These are phyloP conservation scores for Drosophila neocordata DNA, from an alignment of 1,140 invertebrate genomes.

Conservation along the genomic window DNA sequence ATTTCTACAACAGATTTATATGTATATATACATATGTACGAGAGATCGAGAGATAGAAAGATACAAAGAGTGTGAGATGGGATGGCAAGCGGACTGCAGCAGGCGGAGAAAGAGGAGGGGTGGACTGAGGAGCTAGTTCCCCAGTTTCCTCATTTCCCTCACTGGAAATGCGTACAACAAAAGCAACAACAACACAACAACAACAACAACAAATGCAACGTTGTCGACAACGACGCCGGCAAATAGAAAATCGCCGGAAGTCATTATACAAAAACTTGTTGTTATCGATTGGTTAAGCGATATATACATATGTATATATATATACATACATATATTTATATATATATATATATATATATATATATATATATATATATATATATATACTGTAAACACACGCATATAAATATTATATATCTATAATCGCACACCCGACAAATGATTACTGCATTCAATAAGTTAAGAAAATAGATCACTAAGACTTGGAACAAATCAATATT, in stretches of 20 bases:
- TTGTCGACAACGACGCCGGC: conserved; percentile 49
- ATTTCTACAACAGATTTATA: conserved; percentile 52
- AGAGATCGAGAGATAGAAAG: conserved; percentile 9
- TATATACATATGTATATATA: conserved; percentile 53
- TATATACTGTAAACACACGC: conserved; percentile 6
- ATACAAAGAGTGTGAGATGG: background rate
- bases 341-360: conserved; percentile 14
- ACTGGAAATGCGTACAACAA: conserved; percentile 77
- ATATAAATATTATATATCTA: background rate
- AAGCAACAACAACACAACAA: conserved; percentile 56
- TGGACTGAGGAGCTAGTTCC: background rate
- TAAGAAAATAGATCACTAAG: too few relatives aligned
- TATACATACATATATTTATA: conserved; percentile 18
- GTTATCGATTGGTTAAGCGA: conserved; percentile 77
- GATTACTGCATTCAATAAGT: too few relatives aligned
- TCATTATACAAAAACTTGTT: conserved; percentile 81
- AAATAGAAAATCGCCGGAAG: conserved; percentile 80
- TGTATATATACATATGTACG: conserved; percentile 21
- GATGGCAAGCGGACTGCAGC: too few relatives aligned
- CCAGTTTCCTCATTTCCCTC: conserved; percentile 37
- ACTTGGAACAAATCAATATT: too few relatives aligned
- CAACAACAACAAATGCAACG: conserved; percentile 27
- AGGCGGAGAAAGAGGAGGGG: background rate
- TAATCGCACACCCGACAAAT: background rate
- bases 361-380: background rate